Evolutionary conservation across 2,888 invertebrate species (phyloP).

Genomic region (Fragum whitleyi): DNA sequence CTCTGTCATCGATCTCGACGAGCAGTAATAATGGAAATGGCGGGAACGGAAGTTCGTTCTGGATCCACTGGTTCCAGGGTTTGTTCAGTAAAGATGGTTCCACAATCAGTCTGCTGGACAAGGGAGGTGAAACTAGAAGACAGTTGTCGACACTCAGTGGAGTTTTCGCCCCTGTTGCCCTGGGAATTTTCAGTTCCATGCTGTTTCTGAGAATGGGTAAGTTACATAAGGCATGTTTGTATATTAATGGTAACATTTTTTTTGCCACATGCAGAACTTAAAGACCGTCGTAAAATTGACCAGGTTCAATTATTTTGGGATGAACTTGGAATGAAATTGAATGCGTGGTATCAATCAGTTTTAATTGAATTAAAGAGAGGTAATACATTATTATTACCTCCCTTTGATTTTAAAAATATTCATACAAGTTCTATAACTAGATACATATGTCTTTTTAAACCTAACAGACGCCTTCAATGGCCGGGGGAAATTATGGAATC

Average conservation of each 20-base stretch:
- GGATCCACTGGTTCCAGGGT: conserved; percentile 13
- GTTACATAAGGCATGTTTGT: no score
- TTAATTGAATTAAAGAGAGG: no score
- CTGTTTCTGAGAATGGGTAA: conserved; percentile 92
- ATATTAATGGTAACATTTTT: background rate
- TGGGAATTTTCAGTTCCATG: conserved; percentile 99
- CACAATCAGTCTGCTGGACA: conserved; percentile 14
- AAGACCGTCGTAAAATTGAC: no score
- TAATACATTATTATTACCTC: no score
- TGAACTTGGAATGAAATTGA: no score
- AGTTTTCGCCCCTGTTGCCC: conserved; percentile 98
- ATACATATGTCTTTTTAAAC: no score
- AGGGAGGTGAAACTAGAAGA: conserved; percentile 51
- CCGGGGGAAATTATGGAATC: no score
- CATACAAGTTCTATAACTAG: no score
- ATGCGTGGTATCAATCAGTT: no score
- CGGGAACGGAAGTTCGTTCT: conserved; percentile 25
- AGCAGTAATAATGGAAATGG: conserved; percentile 2
- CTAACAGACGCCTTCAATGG: no score
- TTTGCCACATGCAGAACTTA: background rate
- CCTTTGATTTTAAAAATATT: no score
- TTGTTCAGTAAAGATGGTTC: conserved; percentile 24
- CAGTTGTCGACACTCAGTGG: conserved; percentile 96
- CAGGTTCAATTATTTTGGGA: no score
- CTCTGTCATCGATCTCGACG: conserved; percentile 5